Percentiles rank a stretch among this genome's conserved stretches.
phyloP scores from a whole-genome alignment of 37 sponge, comb jelly and placozoan species.

The Agelas oroides region DNA sequence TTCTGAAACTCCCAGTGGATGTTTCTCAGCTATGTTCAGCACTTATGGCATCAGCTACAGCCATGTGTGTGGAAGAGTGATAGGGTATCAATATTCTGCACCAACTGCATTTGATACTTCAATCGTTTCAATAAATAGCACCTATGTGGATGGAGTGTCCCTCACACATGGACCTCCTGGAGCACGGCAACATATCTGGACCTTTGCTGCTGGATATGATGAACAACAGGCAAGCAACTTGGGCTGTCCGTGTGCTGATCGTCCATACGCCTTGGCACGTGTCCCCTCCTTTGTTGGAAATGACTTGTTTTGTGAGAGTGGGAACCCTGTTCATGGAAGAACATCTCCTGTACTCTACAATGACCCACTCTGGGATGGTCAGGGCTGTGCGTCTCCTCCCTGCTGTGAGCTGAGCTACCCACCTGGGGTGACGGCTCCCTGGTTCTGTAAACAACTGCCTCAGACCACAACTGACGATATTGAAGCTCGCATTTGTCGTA shows the following conservation, averaged over 20 bases:
- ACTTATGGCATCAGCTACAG: background rate
- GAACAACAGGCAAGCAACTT: background rate
- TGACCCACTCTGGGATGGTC: constrained; percentile 10
- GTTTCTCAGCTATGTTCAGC: background rate
- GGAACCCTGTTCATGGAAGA: background rate
- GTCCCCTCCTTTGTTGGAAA: constrained; percentile 4
- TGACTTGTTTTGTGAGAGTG: constrained; percentile 30
- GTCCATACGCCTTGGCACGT: no score
- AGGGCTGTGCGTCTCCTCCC: background rate
- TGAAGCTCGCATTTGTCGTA: no score
- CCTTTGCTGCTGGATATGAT: constrained; percentile 1
- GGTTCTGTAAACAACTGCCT: background rate
- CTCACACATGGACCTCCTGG: constrained; percentile 1
- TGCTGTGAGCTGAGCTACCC: background rate
- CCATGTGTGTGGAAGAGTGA: constrained; percentile 28
- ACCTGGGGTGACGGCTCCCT: background rate
- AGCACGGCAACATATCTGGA: constrained; percentile 16
- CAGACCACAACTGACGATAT: no score
- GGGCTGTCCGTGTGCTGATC: constrained; percentile 2
- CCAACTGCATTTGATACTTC: background rate
- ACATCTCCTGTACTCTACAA: background rate
- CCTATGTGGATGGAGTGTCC: constrained; percentile 16
- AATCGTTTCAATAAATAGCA: background rate
- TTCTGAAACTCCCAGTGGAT: no score
- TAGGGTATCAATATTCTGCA: background rate